These are phyloP conservation scores for Alethe castanea DNA, from an alignment of 2,113 vertebrate species.

Conservation along the genomic window DNA sequence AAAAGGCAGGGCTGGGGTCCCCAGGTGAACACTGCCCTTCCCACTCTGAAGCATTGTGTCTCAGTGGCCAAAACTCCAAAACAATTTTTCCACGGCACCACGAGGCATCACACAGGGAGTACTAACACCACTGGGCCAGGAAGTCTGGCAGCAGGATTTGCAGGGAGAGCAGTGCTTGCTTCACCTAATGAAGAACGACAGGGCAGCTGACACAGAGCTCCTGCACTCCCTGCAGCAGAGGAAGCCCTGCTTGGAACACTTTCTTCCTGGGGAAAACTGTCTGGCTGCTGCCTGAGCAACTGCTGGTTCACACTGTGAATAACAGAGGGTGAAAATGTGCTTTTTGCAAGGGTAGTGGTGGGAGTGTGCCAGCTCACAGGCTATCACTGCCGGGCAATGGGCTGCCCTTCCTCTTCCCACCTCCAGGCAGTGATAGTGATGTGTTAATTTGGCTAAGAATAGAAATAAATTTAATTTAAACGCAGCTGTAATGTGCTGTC, in stretches of 20 bases:
- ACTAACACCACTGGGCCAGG: too few species aligned
- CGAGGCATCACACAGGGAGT: accelerated
- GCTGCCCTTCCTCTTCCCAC: not conserved
- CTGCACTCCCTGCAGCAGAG: accelerated
- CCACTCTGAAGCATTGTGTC: not conserved
- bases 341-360: not conserved
- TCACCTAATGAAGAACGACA: not conserved
- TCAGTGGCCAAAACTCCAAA: not conserved
- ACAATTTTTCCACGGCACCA: accelerated
- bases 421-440: not conserved
- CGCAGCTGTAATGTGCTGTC: not conserved
- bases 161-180: not conserved
- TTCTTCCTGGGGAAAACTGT: not conserved
- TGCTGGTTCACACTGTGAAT: not conserved
- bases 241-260: not conserved
- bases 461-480: not conserved
- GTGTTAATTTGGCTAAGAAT: not conserved
- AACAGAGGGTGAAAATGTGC: not conserved
- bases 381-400: accelerated
- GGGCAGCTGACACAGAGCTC: accelerated
- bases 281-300: not conserved
- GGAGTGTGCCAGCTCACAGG: not conserved
- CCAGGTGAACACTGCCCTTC: not conserved
- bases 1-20: not conserved
- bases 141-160: not conserved